Conservation (phyloP, 2,888 invertebrate species). For the Imbricaverruca yamaguchii region DNA sequence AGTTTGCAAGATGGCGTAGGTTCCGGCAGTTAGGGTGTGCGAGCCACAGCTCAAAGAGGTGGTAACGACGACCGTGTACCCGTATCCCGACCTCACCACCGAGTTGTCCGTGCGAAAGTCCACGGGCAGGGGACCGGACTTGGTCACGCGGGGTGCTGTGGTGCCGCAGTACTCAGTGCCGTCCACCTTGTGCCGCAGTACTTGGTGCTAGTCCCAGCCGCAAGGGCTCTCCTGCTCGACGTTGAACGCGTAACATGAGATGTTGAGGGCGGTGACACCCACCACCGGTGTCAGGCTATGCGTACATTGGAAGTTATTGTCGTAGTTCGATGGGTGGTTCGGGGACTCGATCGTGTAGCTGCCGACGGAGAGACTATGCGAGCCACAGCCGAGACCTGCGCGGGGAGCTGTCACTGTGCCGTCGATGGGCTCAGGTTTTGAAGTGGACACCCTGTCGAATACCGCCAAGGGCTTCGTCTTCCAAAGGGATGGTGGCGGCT, state of each 20-base stretch:
- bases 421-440: no score
- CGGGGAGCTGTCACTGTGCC: no score
- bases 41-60: no score
- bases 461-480: no score
- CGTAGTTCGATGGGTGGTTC: no score
- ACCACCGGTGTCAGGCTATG: neutral
- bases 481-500: no score
- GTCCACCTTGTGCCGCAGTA: neutral
- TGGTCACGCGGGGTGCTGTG: neutral
- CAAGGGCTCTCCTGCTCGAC: neutral
- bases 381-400: neutral
- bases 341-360: no score
- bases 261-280: neutral
- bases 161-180: neutral
- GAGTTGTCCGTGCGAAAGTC: neutral
- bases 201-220: neutral
- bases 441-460: no score
- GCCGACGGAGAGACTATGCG: neutral
- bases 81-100: neutral
- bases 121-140: neutral
- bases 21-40: neutral
- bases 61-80: neutral
- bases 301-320: neutral
- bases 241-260: neutral
- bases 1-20: neutral